Percentiles rank a stretch among this genome's conserved stretches.
These are phyloP conservation scores for Cettia cetti DNA, from an alignment of 2,113 vertebrate genomes.

Conservation along the genomic window DNA sequence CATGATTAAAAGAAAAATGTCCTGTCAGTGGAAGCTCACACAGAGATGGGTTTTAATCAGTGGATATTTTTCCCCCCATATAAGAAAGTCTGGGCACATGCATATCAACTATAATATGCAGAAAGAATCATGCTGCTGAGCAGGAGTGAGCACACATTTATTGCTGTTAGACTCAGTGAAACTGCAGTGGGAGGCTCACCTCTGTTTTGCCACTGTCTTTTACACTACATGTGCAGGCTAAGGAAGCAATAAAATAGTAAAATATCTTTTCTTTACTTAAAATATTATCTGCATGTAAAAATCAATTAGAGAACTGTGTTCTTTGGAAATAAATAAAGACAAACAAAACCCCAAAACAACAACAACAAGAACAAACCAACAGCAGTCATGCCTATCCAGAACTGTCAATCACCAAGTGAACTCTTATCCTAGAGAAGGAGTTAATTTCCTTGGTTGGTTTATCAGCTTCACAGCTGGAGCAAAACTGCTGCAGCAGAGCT, in stretches of 20 bases:
- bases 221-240: not conserved
- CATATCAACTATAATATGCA: not conserved
- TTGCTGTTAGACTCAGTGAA: not conserved
- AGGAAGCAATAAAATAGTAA: not conserved
- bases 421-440: not conserved
- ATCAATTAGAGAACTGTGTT: not conserved
- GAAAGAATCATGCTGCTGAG: not conserved
- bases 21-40: not conserved
- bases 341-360: not conserved
- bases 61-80: not conserved
- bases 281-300: not conserved
- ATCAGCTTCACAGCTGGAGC: not conserved
- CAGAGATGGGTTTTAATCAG: not conserved
- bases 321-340: not conserved
- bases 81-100: not conserved
- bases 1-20: conserved; percentile 47
- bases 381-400: not conserved
- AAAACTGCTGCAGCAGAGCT: not conserved
- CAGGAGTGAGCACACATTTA: not conserved
- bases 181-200: not conserved
- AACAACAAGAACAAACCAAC: not conserved
- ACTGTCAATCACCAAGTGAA: not conserved
- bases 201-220: not conserved
- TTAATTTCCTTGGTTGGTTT: not conserved
- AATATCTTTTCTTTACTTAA: not conserved